phyloP scores from a whole-genome alignment of 2,113 vertebrate species.

The Seriola dumerili region DNA sequence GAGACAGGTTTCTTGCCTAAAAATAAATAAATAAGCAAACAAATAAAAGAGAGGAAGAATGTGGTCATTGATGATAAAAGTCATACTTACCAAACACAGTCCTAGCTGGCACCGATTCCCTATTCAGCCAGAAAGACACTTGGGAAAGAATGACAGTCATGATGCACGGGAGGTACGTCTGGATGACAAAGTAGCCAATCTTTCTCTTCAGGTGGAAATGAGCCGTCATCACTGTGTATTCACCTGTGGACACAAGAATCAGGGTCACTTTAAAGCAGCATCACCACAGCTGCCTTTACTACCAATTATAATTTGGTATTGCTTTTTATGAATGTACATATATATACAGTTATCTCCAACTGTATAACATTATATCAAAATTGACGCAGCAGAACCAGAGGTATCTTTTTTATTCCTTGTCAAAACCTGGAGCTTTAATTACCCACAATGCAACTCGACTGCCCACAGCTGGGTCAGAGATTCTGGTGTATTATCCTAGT shows the following conservation, averaged over 20 bases:
- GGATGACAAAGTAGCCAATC: conserved; percentile 99
- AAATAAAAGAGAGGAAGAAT: neutral
- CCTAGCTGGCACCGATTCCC: conserved; percentile 97
- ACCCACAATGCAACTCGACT: too few species aligned
- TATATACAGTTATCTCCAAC: neutral
- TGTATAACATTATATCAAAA: too few species aligned
- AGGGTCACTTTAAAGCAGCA: conserved; percentile 5
- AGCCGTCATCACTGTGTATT: conserved; percentile 99
- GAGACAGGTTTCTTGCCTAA: neutral
- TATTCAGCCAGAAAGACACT: conserved; percentile 99
- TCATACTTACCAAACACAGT: conserved; percentile 96
- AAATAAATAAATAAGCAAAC: neutral
- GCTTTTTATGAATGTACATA: neutral
- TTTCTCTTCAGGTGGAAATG: conserved; percentile 99
- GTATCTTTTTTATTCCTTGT: too few species aligned
- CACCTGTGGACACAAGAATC: conserved; percentile 84
- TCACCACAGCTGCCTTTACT: neutral
- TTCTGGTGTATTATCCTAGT: too few species aligned
- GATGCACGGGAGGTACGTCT: conserved; percentile 98
- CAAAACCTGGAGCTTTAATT: too few species aligned
- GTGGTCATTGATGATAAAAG: neutral
- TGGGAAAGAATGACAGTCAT: conserved; percentile 99
- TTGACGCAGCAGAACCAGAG: too few species aligned
- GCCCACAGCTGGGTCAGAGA: too few species aligned
- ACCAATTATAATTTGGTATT: neutral